Conservation (phyloP, 1,140 invertebrate species). For the Apis cerana region DNA sequence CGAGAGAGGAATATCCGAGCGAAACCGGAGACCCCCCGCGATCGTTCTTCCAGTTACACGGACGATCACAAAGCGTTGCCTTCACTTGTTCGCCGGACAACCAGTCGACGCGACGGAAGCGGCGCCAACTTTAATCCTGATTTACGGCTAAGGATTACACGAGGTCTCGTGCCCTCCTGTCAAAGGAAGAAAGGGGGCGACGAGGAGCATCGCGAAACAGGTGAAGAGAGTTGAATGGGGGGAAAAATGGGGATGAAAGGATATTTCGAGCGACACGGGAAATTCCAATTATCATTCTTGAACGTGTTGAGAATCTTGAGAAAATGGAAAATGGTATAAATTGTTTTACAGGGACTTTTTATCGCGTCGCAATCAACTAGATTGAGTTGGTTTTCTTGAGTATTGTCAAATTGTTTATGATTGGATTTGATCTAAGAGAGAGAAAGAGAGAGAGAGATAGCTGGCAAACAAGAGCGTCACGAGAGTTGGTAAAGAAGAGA, state of each 20-base stretch:
- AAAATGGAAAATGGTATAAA: too few relatives aligned
- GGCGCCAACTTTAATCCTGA: constrained; percentile 71
- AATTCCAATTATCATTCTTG: too few relatives aligned
- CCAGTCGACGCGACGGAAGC: constrained; percentile 11
- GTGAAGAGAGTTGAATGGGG: not conserved
- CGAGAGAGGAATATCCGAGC: not conserved
- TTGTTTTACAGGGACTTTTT: too few relatives aligned
- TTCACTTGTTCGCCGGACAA: constrained; percentile 13
- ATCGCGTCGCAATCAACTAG: too few relatives aligned
- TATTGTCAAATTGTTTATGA: too few relatives aligned
- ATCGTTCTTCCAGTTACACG: not conserved
- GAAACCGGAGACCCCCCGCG: not conserved
- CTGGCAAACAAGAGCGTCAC: too few relatives aligned
- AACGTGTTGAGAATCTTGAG: too few relatives aligned
- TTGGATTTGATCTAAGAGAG: too few relatives aligned
- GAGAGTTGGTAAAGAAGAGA: too few relatives aligned
- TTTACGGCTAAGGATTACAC: constrained; percentile 72
- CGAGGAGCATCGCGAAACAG: not conserved
- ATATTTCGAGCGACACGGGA: not conserved
- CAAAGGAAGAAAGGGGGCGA: constrained; percentile 15
- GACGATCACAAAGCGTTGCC: not conserved
- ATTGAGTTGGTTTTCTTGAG: too few relatives aligned
- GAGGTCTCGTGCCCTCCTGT: constrained; percentile 60
- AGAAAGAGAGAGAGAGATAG: too few relatives aligned
- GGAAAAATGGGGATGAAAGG: not conserved